Conservation (phyloP, 1,140 invertebrate species). For the Laodelphax striatellus region DNA sequence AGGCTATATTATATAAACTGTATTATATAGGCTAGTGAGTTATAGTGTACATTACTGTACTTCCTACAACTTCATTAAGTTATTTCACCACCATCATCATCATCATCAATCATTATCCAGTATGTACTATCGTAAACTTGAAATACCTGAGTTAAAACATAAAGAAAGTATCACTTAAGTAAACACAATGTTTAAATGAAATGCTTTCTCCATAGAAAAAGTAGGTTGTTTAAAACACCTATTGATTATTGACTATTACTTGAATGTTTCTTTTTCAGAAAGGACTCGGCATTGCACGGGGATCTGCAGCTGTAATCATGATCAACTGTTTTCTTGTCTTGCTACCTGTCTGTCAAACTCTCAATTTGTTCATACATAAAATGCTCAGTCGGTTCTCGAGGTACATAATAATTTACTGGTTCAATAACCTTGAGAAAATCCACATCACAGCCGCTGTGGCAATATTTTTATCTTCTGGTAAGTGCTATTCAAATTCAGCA, state of each 20-base stretch:
- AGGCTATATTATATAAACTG: no score
- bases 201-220: no score
- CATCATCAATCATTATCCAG: no score
- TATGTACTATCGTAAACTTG: no score
- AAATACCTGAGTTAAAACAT: no score
- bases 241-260: not conserved
- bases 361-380: not conserved
- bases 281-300: slow-evolving; percentile 1
- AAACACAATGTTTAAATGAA: no score
- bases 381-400: not conserved
- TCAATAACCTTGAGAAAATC: not conserved
- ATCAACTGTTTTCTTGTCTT: not conserved
- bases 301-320: not conserved
- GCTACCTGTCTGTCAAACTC: not conserved
- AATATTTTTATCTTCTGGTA: slow-evolving; percentile 1
- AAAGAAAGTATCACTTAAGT: no score
- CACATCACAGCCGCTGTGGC: not conserved
- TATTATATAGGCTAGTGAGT: no score
- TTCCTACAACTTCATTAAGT: no score
- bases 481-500: not conserved
- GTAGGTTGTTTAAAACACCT: no score
- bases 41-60: no score
- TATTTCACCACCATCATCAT: no score
- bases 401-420: not conserved
- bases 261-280: not conserved